phyloP scores from a whole-genome alignment of 2,113 vertebrate genomes.

The Terrapene triunguis region DNA sequence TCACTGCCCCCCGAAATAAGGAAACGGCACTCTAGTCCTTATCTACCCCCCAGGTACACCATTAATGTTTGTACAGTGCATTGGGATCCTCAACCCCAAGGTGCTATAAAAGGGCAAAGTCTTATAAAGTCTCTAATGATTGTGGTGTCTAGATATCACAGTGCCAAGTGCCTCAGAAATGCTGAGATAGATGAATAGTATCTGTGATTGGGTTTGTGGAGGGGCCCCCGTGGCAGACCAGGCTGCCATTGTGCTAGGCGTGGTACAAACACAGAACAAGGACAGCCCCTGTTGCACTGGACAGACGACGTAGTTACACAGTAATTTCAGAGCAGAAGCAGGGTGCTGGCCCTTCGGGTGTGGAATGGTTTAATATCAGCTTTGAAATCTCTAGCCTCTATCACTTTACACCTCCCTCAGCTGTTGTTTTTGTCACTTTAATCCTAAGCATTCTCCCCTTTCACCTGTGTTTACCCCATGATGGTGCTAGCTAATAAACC shows the following conservation, averaged over 20 bases:
- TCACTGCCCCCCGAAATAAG: neutral
- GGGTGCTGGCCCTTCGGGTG: neutral
- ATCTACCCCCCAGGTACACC: neutral
- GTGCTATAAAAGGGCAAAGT: neutral
- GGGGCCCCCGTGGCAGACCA: neutral
- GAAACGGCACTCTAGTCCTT: neutral
- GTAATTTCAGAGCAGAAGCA: neutral
- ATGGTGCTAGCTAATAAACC: neutral
- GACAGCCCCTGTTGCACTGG: neutral
- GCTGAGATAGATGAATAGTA: neutral
- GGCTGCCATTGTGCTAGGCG: neutral
- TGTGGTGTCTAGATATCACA: neutral
- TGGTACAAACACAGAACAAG: neutral
- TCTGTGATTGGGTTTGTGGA: neutral
- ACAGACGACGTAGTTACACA: neutral
- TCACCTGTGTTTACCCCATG: neutral
- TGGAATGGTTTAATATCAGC: neutral
- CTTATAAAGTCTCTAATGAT: neutral
- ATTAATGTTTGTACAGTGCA: neutral
- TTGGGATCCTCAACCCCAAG: neutral
- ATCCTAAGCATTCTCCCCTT: neutral
- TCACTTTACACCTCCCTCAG: neutral
- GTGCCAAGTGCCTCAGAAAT: neutral
- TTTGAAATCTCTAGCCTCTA: neutral
- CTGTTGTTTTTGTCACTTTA: neutral